These are phyloP conservation scores for Donacobius atricapilla DNA, from an alignment of 2,113 vertebrate genomes.

Conservation along the genomic window DNA sequence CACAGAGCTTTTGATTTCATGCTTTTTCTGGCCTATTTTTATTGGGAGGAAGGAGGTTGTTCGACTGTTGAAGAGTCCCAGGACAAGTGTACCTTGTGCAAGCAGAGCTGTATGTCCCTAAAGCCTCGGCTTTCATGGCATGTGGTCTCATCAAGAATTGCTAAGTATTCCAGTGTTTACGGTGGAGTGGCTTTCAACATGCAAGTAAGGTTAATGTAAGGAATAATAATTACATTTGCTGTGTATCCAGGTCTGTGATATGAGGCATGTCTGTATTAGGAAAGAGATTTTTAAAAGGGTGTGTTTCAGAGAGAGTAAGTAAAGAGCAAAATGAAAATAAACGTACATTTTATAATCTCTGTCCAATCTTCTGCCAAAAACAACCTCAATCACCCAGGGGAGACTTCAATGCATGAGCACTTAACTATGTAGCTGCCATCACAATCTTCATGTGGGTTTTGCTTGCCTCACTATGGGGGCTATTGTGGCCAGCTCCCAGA, in stretches of 20 bases:
- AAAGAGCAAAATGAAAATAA: slow-evolving; percentile 10
- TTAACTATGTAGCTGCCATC: slow-evolving; percentile 17
- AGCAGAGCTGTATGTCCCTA: background rate
- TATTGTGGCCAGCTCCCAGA: background rate
- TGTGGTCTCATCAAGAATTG: background rate
- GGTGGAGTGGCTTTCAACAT: background rate
- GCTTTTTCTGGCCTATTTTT: background rate
- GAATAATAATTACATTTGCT: background rate
- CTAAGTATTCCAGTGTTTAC: background rate
- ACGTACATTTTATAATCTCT: background rate
- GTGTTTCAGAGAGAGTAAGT: background rate
- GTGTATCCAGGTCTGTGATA: background rate
- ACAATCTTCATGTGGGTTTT: background rate
- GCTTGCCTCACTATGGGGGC: background rate
- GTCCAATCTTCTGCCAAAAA: background rate
- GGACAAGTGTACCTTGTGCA: background rate
- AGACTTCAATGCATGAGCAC: background rate
- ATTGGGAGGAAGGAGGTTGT: background rate
- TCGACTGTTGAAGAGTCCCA: background rate
- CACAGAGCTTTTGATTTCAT: background rate
- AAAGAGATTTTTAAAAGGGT: background rate
- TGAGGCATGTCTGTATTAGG: background rate
- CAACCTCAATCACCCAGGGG: background rate
- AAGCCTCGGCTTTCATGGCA: background rate
- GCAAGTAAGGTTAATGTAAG: background rate